These are phyloP conservation scores for Lepus americanus DNA, from an alignment of 2,113 vertebrate genomes.

Conservation along the genomic window DNA sequence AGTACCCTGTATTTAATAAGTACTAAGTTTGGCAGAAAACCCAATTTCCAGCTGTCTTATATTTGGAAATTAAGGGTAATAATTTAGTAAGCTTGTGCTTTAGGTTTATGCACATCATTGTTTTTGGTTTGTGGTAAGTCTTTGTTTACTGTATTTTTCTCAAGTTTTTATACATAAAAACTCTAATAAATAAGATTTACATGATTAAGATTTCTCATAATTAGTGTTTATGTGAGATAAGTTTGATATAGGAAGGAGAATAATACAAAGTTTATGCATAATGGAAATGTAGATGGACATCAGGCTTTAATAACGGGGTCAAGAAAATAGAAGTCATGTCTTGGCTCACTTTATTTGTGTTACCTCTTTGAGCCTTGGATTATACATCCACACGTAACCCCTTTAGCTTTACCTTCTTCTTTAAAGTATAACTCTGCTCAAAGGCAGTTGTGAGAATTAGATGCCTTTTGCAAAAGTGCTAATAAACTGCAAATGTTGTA, in stretches of 20 bases:
- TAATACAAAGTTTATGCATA: neutral
- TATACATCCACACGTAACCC: neutral
- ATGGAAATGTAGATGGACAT: neutral
- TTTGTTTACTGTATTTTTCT: conserved; percentile 35
- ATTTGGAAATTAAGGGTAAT: conserved; percentile 44
- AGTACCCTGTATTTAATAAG: conserved; percentile 10
- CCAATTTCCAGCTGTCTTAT: neutral
- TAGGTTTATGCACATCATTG: neutral
- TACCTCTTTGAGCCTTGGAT: conserved; percentile 1
- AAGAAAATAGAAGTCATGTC: conserved; percentile 29
- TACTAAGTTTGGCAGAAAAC: conserved; percentile 18
- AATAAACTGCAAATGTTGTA: neutral
- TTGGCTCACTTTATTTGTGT: neutral
- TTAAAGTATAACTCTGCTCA: conserved; percentile 14
- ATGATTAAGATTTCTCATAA: conserved; percentile 35
- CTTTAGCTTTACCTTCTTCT: conserved; percentile 32
- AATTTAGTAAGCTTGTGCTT: neutral
- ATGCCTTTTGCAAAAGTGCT: conserved; percentile 51
- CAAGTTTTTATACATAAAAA: neutral
- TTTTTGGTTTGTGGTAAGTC: conserved; percentile 22
- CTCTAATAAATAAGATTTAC: conserved; percentile 14
- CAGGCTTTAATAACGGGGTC: neutral
- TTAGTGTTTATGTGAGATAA: conserved; percentile 34
- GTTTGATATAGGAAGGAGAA: conserved; percentile 10
- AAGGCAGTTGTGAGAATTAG: conserved; percentile 45